phyloP scores from a whole-genome alignment of 2,113 vertebrate genomes.

The Macroglossus sobrinus region DNA sequence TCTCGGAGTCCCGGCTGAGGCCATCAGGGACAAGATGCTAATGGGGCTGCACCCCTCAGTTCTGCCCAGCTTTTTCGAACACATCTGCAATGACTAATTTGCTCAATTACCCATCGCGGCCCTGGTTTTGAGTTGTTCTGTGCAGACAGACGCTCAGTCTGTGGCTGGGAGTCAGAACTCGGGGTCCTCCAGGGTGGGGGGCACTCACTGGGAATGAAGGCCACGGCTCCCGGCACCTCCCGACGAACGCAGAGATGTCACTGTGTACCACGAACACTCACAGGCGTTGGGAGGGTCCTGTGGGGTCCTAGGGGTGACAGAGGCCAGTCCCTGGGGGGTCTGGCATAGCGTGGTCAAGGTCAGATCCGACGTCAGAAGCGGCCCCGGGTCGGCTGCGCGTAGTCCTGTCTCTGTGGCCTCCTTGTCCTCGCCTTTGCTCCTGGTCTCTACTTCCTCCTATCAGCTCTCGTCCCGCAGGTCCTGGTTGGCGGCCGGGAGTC shows the following conservation, averaged over 20 bases:
- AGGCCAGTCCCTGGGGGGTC: fast-evolving
- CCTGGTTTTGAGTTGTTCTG: neutral
- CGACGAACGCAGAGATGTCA: neutral
- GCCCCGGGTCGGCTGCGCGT: fast-evolving
- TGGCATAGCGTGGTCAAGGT: neutral
- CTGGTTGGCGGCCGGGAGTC: neutral
- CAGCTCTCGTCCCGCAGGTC: neutral
- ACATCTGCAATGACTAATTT: neutral
- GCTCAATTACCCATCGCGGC: neutral
- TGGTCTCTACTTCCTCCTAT: neutral
- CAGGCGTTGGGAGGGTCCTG: neutral
- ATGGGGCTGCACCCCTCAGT: neutral
- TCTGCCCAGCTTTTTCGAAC: neutral
- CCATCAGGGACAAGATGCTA: conserved; percentile 6
- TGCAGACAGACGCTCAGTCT: neutral
- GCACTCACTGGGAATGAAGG: neutral
- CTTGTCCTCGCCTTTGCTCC: neutral
- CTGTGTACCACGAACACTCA: neutral
- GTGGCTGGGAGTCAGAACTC: neutral
- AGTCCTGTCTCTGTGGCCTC: fast-evolving
- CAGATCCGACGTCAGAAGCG: too few relatives aligned
- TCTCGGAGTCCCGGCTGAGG: neutral
- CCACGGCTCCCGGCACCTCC: neutral
- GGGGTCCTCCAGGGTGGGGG: neutral
- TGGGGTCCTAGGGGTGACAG: neutral